phyloP scores from a whole-genome alignment of 2,888 invertebrate genomes.

The Euproctis similis region DNA sequence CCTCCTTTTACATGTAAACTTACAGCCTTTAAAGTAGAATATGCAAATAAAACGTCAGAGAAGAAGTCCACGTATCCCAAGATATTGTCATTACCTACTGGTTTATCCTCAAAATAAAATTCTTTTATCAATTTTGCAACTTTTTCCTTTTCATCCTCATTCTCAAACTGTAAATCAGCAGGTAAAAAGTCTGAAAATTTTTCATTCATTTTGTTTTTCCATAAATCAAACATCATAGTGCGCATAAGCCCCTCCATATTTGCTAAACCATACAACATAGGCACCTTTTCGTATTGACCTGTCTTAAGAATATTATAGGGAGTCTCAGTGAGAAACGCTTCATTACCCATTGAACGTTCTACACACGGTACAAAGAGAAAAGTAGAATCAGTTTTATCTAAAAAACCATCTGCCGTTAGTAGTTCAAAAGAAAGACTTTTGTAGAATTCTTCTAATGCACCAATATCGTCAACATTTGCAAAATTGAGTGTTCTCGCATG shows the following conservation, averaged over 20 bases:
- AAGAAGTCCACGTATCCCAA: constrained; percentile 32
- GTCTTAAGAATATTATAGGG: constrained; percentile 33
- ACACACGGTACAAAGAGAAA: constrained; percentile 3
- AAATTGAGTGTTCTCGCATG: constrained; percentile 2
- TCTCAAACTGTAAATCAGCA: constrained; percentile 33
- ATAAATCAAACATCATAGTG: constrained; percentile 24
- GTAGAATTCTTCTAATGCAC: constrained; percentile 4
- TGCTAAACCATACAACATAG: constrained; percentile 38
- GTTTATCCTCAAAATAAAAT: constrained; percentile 31
- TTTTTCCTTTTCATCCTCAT: constrained; percentile 24
- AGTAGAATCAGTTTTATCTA: neutral
- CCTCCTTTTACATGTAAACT: constrained; percentile 25
- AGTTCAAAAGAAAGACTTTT: neutral
- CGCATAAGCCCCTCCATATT: constrained; percentile 43
- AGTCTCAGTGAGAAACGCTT: constrained; percentile 31
- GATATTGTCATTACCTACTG: constrained; percentile 21
- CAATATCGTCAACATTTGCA: neutral
- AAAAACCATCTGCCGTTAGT: too few species aligned
- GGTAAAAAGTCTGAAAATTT: constrained; percentile 46
- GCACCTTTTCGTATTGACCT: constrained; percentile 31
- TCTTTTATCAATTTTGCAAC: constrained; percentile 29
- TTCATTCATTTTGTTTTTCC: constrained; percentile 39
- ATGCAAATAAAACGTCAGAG: constrained; percentile 28
- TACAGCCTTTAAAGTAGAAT: constrained; percentile 21
- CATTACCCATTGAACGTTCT: constrained; percentile 9